Base-by-base conservation (phyloP, 1,140 invertebrate genomes). In the Lucilia sericata region DNA sequence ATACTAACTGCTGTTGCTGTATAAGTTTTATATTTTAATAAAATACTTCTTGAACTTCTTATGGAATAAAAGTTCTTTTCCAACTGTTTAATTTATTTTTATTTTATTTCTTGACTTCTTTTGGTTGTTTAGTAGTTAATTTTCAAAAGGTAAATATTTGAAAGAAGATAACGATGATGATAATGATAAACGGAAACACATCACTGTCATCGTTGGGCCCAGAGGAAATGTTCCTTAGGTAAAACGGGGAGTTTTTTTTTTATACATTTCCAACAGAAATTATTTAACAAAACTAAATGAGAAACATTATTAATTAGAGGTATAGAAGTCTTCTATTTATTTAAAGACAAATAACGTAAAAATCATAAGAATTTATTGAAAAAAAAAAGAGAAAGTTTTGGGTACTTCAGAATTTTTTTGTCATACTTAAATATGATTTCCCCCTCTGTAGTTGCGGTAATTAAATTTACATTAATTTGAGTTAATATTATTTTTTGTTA, bases 121-220 rank as follows among this genome's bases (percentile, higher is more conserved):
- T 65, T 5, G 14, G n/a, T 65, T 70, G n/a, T 25, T 60, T 70
- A 19, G 2, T 25, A 12, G 65, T 70, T 70, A 21, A 70, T 70
- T 70, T 70, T 70, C 65, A 70, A 25, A 19, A 70, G 19, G 19
- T 70, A 70, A 70, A 70, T 70, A 70, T 70, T 21, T 25, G 42
- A 42, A 3, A 42, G 21, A 70, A 70, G 65, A 70, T 70, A 70
- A 70, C 19, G n/a, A 70, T 21, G 65, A 70, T 70, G 65, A 21
- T 21, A 70, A 21, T 70, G 65, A 70, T 70, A 70, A 70, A 70
- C 65, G 65, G 65, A 70, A 70, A 70, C 14, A n/a, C 51, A 55
- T 70, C n/a, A 70, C n/a, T 70, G 65, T 70, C 65, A 70, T 70
- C 65, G n/a, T 70, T 10, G 65, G 14, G 55, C 2, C 55, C 55